phyloP scores from a whole-genome alignment of 2,797 vertebrate species.

The Sebastes cheni region DNA sequence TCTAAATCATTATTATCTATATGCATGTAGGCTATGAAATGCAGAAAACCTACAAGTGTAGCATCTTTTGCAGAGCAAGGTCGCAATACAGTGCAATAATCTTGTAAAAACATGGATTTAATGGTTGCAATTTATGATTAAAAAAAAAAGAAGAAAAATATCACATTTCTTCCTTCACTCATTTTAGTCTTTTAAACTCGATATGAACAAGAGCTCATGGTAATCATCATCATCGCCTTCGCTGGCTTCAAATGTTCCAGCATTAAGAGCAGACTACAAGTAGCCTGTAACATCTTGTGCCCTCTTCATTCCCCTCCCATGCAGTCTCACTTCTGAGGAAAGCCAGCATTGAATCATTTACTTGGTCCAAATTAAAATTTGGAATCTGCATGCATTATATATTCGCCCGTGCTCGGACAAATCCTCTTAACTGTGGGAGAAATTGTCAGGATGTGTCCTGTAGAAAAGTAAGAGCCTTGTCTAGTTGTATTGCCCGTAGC shows the following conservation, averaged over 20 bases:
- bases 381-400: slow-evolving; percentile 83
- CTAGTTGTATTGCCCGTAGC: slow-evolving; percentile 76
- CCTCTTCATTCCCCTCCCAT: slow-evolving; percentile 2
- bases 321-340: slow-evolving; percentile 62
- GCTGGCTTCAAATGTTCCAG: neutral
- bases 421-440: slow-evolving; percentile 82
- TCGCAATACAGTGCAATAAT: neutral
- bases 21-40: neutral
- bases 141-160: neutral
- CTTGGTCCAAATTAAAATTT: slow-evolving; percentile 80
- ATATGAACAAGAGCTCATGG: neutral
- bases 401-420: slow-evolving; percentile 86
- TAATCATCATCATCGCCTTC: neutral
- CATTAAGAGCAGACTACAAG: slow-evolving; percentile 12
- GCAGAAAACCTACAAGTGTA: neutral
- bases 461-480: slow-evolving; percentile 76
- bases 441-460: slow-evolving; percentile 81
- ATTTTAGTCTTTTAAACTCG: neutral
- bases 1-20: neutral
- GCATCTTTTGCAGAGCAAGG: neutral
- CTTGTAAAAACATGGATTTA: neutral
- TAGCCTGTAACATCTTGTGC: slow-evolving; percentile 33
- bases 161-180: neutral
- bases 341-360: slow-evolving; percentile 86
- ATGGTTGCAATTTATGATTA: neutral